These are phyloP conservation scores for Palythoa grandis DNA, from an alignment of 92 coral and sea anemone genomes.

Conservation along the genomic window DNA sequence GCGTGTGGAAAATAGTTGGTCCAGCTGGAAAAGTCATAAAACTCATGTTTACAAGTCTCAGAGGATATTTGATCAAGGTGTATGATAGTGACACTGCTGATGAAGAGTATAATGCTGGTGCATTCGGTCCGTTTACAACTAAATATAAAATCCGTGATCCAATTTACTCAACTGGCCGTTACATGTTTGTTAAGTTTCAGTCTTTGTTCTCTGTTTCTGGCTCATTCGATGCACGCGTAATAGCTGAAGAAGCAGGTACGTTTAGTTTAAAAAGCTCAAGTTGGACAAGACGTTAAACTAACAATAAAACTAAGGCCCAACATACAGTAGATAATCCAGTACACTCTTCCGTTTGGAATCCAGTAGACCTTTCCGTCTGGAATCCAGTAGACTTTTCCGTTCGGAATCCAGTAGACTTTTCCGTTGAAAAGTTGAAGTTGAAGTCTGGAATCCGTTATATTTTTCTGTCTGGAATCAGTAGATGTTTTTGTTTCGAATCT, in stretches of 20 bases:
- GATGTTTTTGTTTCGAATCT: no score
- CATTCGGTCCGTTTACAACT: neutral
- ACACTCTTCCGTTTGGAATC: no score
- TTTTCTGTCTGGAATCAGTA: no score
- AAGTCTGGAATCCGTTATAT: no score
- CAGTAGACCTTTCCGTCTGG: no score
- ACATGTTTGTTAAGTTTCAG: neutral
- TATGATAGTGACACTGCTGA: conserved; percentile 17
- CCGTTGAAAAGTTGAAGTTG: no score
- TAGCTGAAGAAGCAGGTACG: conserved; percentile 19
- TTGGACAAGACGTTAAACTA: no score
- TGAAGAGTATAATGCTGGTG: neutral
- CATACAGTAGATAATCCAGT: no score
- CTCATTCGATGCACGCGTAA: neutral
- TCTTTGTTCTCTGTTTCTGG: neutral
- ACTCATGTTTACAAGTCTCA: neutral
- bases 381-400: no score
- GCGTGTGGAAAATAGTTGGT: conserved; percentile 18
- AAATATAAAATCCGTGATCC: neutral
- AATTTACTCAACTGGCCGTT: conserved; percentile 33
- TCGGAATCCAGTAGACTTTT: no score
- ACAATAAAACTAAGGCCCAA: no score
- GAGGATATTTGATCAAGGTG: neutral
- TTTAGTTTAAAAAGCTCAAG: neutral
- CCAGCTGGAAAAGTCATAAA: neutral